Conservation (phyloP, 2,888 invertebrate species). For the Drosophila tanythrix region DNA sequence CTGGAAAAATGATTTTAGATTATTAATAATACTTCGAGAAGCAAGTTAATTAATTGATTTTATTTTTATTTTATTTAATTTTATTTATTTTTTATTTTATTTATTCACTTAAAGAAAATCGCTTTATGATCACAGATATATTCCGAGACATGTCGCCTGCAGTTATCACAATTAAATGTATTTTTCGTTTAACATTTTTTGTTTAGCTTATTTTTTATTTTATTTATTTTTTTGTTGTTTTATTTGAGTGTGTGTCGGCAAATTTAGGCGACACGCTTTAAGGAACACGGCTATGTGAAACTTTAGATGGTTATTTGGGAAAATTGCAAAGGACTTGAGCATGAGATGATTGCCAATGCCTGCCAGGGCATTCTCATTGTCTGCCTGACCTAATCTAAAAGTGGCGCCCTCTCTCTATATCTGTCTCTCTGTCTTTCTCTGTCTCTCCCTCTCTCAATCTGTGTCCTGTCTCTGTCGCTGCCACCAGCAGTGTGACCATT, state of each 20-base stretch:
- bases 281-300: too few relatives aligned
- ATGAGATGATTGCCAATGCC: slow-evolving; percentile 2
- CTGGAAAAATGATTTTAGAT: background rate
- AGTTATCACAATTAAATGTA: background rate
- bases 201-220: background rate
- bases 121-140: background rate
- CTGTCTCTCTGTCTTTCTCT: background rate
- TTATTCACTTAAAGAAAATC: background rate
- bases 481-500: slow-evolving; percentile 40
- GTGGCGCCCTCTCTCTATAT: background rate
- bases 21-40: background rate
- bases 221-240: background rate
- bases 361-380: slow-evolving; percentile 19
- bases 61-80: too few relatives aligned
- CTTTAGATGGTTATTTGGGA: background rate
- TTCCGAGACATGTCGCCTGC: background rate
- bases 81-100: rapidly evolving
- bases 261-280: background rate
- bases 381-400: slow-evolving; percentile 1
- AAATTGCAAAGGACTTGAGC: background rate
- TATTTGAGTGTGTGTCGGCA: background rate
- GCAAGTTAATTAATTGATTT: background rate
- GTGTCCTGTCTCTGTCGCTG: background rate
- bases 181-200: background rate
- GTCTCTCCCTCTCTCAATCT: background rate